Percentiles rank a stretch among this genome's conserved stretches.
Conservation (phyloP, 2,888 invertebrate species). For the Drosophila rellima region DNA sequence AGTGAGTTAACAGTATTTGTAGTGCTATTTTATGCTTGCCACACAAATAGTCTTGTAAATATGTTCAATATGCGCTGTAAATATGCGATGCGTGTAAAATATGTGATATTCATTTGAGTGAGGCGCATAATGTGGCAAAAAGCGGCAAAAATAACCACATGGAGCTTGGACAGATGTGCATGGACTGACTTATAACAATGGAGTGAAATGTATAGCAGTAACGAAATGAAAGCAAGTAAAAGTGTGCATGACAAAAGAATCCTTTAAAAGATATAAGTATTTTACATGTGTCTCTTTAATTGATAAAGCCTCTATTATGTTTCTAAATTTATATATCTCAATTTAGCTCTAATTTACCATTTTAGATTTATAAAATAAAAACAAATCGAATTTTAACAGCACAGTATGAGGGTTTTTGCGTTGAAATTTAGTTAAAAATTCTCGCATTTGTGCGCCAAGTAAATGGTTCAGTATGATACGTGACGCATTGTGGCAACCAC, state of each 20-base stretch:
- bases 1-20: not conserved
- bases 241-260: not conserved
- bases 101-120: conserved; percentile 42
- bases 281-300: not conserved
- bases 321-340: too few species aligned
- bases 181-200: conserved; percentile 20
- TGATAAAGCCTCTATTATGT: too few species aligned
- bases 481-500: too few species aligned
- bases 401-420: too few species aligned
- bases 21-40: conserved; percentile 10
- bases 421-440: too few species aligned
- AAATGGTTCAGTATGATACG: too few species aligned
- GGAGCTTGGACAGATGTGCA: conserved; percentile 6
- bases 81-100: conserved; percentile 52
- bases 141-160: conserved; percentile 10
- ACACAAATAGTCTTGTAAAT: conserved; percentile 46
- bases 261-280: not conserved
- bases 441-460: too few species aligned
- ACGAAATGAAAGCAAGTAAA: not conserved
- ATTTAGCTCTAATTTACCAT: too few species aligned
- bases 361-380: too few species aligned
- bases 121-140: conserved; percentile 28
- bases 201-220: not conserved
- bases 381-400: too few species aligned
- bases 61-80: conserved; percentile 61